phyloP scores from a whole-genome alignment of 2,888 invertebrate genomes.

The Drosophila demipolita region DNA sequence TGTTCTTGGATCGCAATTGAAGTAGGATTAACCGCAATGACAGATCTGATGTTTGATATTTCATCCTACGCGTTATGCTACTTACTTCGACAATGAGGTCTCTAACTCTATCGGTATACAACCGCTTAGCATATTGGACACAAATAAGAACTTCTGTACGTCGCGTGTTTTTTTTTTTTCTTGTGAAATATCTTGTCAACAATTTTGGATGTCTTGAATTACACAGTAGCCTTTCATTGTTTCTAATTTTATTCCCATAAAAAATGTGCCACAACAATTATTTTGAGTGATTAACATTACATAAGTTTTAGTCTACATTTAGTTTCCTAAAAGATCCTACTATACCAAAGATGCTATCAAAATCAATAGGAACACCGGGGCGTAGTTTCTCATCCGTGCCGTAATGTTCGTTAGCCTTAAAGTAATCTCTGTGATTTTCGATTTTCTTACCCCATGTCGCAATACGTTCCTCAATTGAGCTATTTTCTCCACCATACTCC shows the following conservation, averaged over 20 bases:
- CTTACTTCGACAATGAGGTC: no score
- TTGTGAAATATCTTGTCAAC: background rate
- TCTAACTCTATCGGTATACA: no score
- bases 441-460: slow-evolving; percentile 73
- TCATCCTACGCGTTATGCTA: no score
- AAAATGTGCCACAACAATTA: background rate
- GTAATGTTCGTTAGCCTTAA: slow-evolving; percentile 70
- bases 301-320: slow-evolving; percentile 72
- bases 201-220: background rate
- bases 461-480: slow-evolving; percentile 83
- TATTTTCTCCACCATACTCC: slow-evolving; percentile 89
- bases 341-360: slow-evolving; percentile 76
- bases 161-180: slow-evolving; percentile 1
- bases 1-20: no score
- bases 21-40: no score
- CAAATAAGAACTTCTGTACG: no score
- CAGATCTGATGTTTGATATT: no score
- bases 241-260: background rate
- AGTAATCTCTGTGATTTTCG: slow-evolving; percentile 66
- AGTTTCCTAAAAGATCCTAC: slow-evolving; percentile 83
- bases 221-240: background rate
- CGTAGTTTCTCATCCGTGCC: slow-evolving; percentile 77
- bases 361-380: slow-evolving; percentile 71
- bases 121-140: no score
- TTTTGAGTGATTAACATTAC: background rate